Conservation (phyloP, 2,797 vertebrate species). For the Myotis findleyi region DNA sequence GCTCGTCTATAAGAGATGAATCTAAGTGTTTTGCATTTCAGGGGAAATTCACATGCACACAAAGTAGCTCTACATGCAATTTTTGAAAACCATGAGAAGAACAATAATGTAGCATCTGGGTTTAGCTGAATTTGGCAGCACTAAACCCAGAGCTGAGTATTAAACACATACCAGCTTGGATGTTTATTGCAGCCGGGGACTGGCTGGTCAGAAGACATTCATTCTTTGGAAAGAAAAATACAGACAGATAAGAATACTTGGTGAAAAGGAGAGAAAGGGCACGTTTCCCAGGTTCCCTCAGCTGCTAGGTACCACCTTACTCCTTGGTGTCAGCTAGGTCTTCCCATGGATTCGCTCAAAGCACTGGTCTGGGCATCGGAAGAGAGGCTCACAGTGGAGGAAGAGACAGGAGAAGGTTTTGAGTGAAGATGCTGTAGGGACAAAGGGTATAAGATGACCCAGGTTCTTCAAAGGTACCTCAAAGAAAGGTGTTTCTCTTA, state of each 20-base stretch:
- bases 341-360: not conserved
- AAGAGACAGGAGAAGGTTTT: rapidly evolving
- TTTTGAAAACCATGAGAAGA: not conserved
- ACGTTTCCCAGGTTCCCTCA: not conserved
- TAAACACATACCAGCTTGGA: rapidly evolving
- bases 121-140: not conserved
- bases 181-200: rapidly evolving
- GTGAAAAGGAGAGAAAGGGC: not conserved
- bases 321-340: not conserved
- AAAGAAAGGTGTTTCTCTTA: not conserved
- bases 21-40: not conserved
- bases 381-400: not conserved
- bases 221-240: not conserved
- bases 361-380: not conserved
- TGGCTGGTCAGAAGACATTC: not conserved
- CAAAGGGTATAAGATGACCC: no score
- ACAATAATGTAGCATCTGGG: rapidly evolving
- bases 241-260: rapidly evolving
- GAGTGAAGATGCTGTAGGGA: not conserved
- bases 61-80: not conserved
- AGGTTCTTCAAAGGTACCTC: not conserved
- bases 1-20: not conserved
- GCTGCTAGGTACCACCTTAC: not conserved
- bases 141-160: not conserved
- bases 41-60: not conserved